phyloP scores from a whole-genome alignment of 2,113 vertebrate species.

The Hyaena hyaena region DNA sequence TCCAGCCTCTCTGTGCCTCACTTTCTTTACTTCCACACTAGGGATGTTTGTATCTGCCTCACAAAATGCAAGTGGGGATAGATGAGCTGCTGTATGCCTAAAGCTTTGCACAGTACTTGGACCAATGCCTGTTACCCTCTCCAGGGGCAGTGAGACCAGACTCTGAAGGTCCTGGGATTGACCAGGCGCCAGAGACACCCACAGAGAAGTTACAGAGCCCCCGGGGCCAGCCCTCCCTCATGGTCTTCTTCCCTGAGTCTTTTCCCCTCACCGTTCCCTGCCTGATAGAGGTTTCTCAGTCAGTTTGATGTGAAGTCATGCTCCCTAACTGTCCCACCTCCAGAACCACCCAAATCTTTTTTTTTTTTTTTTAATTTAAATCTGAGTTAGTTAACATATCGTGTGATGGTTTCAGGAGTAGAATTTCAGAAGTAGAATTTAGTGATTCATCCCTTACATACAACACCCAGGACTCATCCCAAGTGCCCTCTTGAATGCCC shows the following conservation, averaged over 20 bases:
- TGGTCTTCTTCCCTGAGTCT: background rate
- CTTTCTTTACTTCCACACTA: background rate
- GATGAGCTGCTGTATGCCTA: background rate
- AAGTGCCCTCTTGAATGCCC: too few species aligned
- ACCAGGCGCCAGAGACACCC: background rate
- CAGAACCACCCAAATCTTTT: background rate
- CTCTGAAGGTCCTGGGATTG: too few species aligned
- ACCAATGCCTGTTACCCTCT: background rate
- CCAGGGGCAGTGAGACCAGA: background rate
- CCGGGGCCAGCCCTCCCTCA: background rate
- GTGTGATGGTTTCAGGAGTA: too few species aligned
- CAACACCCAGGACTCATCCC: too few species aligned
- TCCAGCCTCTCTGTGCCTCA: background rate
- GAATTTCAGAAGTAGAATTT: too few species aligned
- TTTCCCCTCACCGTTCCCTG: background rate
- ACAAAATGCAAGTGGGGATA: too few species aligned
- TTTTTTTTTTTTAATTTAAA: too few species aligned
- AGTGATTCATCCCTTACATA: too few species aligned
- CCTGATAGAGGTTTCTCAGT: background rate
- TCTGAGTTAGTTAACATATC: too few species aligned
- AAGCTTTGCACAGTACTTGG: background rate
- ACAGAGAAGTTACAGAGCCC: too few species aligned
- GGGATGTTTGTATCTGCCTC: background rate
- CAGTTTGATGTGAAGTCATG: background rate
- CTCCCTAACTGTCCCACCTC: too few species aligned